Conservation (phyloP, 2,888 invertebrate species). For the Pemphredon lugubris region DNA sequence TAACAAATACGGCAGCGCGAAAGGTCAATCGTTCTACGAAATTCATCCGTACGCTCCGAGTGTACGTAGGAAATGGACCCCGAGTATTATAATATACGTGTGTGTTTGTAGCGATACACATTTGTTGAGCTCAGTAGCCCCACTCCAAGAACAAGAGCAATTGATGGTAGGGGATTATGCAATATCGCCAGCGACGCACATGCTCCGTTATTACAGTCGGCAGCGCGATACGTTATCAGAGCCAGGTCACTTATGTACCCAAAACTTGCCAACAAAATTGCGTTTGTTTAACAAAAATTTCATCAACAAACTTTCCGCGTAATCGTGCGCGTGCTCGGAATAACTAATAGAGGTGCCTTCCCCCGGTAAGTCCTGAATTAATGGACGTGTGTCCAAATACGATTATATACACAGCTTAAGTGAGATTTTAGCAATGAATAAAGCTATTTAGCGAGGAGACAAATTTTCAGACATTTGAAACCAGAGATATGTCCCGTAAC, state of each 20-base stretch:
- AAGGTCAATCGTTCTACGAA: no score
- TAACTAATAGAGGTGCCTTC: not conserved
- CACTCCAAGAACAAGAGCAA: not conserved
- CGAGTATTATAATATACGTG: no score
- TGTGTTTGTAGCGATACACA: not conserved
- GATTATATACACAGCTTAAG: not conserved
- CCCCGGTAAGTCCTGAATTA: constrained; percentile 17
- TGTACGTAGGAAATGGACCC: no score
- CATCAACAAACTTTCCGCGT: not conserved
- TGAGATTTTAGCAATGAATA: not conserved
- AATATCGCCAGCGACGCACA: not conserved
- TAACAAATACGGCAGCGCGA: no score
- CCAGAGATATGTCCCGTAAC: no score
- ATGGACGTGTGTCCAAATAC: not conserved
- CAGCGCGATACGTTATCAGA: not conserved
- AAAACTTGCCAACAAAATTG: not conserved
- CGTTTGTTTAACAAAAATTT: not conserved
- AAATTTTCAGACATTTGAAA: constrained; percentile 6
- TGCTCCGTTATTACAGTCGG: not conserved
- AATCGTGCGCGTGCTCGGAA: not conserved
- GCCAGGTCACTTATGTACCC: not conserved
- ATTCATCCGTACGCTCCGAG: no score
- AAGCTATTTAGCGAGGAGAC: not conserved
- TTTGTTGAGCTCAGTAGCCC: not conserved
- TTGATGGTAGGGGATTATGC: not conserved